Evolutionary conservation across 2,888 invertebrate species (phyloP).

Genomic region (Syrphus vitripennis): DNA sequence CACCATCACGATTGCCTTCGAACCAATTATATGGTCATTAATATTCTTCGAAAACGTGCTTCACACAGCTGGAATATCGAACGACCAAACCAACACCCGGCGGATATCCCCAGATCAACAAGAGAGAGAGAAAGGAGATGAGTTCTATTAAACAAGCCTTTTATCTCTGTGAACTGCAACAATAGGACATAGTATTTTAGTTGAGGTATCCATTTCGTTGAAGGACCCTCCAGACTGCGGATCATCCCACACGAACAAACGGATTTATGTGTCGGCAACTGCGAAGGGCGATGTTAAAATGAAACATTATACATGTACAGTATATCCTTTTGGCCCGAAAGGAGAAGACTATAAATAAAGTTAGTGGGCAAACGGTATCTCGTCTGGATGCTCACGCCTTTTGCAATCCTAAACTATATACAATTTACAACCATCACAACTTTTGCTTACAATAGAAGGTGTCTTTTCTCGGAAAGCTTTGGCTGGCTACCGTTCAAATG

Average conservation of each 20-base stretch:
- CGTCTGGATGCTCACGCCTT: background rate
- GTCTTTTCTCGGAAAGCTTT: background rate
- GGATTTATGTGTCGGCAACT: background rate
- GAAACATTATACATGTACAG: background rate
- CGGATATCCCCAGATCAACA: slow-evolving; percentile 32
- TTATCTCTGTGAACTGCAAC: slow-evolving; percentile 22
- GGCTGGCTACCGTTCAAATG: background rate
- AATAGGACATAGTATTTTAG: background rate
- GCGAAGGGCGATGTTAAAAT: background rate
- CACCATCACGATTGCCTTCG: slow-evolving; percentile 41
- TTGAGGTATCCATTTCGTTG: slow-evolving; percentile 7
- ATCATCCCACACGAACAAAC: background rate
- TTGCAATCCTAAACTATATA: background rate
- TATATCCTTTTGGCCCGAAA: background rate
- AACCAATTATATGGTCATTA: slow-evolving; percentile 62
- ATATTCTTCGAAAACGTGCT: slow-evolving; percentile 57
- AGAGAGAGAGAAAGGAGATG: background rate
- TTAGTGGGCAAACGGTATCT: background rate
- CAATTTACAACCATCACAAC: background rate
- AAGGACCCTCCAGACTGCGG: background rate
- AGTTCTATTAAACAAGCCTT: slow-evolving; percentile 2
- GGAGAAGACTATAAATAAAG: slow-evolving; percentile 5
- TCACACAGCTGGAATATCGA: background rate
- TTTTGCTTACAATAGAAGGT: background rate
- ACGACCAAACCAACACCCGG: background rate